Conservation (phyloP, 2,797 vertebrate species). For the Acipenser transmontanus region DNA sequence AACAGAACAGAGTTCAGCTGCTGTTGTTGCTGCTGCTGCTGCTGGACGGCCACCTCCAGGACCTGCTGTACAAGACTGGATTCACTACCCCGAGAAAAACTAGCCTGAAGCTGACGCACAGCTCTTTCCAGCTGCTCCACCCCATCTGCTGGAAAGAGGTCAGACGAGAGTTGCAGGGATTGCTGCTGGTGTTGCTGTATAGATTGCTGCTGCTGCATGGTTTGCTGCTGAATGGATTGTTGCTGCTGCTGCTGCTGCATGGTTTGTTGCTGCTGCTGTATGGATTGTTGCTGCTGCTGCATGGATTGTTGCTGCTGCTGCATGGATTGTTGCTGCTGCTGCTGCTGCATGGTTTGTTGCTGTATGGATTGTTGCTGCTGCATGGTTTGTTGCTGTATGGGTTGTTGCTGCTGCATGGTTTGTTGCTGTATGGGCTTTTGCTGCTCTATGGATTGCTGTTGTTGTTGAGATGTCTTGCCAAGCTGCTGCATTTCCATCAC, state of each 20-base stretch:
- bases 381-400: too few relatives aligned
- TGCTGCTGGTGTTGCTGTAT: constrained; percentile 56
- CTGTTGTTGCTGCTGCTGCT: constrained; percentile 66
- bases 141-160: constrained; percentile 72
- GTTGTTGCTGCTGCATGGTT: too few relatives aligned
- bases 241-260: constrained; percentile 58
- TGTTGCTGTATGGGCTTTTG: too few relatives aligned
- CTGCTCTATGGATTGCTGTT: constrained; percentile 18
- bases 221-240: constrained; percentile 16
- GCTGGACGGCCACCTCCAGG: constrained; percentile 69
- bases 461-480: constrained; percentile 64
- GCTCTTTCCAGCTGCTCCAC: constrained; percentile 88
- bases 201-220: constrained; percentile 45
- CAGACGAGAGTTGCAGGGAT: constrained; percentile 61
- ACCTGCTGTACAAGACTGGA: constrained; percentile 78
- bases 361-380: too few relatives aligned
- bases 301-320: too few relatives aligned
- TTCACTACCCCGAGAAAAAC: constrained; percentile 61
- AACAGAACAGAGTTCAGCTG: constrained; percentile 85
- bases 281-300: too few relatives aligned
- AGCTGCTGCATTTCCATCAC: constrained; percentile 77
- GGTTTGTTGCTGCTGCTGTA: too few relatives aligned
- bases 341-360: too few relatives aligned
- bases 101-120: constrained; percentile 86
- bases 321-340: too few relatives aligned